phyloP scores from a whole-genome alignment of 2,888 invertebrate genomes.

The Atrina japonica region DNA sequence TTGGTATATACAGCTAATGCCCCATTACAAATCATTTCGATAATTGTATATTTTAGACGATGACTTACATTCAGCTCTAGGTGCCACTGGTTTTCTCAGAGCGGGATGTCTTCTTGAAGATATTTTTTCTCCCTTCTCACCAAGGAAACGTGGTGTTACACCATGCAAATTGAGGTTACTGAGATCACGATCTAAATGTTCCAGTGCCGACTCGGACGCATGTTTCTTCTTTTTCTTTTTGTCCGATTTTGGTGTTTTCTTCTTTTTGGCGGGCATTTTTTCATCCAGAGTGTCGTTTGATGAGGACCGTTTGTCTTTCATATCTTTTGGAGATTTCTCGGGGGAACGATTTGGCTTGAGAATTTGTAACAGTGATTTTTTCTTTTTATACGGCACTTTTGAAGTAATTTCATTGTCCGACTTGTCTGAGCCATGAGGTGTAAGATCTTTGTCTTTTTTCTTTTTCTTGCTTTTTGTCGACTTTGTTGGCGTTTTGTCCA shows the following conservation, averaged over 20 bases:
- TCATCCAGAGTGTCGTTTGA: slow-evolving; percentile 64
- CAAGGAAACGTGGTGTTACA: slow-evolving; percentile 8
- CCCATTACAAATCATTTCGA: background rate
- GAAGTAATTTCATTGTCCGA: slow-evolving; percentile 27
- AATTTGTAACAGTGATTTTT: slow-evolving; percentile 68
- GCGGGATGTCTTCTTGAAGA: slow-evolving; percentile 40
- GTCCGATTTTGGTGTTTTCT: slow-evolving; percentile 64
- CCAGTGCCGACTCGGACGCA: slow-evolving; percentile 44
- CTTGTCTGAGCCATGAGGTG: slow-evolving; percentile 33
- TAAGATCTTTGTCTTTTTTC: slow-evolving; percentile 48
- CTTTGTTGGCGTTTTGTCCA: slow-evolving; percentile 45
- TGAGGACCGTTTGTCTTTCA: slow-evolving; percentile 67
- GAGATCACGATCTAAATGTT: slow-evolving; percentile 49
- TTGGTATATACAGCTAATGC: no score
- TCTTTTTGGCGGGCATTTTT: slow-evolving; percentile 69
- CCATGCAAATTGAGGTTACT: slow-evolving; percentile 56
- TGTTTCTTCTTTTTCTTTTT: slow-evolving; percentile 69
- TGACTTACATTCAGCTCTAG: slow-evolving; percentile 79
- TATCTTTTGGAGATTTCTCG: slow-evolving; percentile 55
- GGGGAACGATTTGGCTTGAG: slow-evolving; percentile 69
- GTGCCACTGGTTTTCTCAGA: slow-evolving; percentile 46
- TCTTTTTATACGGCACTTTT: slow-evolving; percentile 66
- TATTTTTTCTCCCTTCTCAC: slow-evolving; percentile 24
- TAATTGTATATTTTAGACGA: no score
- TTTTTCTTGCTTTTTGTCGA: slow-evolving; percentile 59